phyloP scores from a whole-genome alignment of 2,797 vertebrate genomes.

The Aeoliscus strigatus region DNA sequence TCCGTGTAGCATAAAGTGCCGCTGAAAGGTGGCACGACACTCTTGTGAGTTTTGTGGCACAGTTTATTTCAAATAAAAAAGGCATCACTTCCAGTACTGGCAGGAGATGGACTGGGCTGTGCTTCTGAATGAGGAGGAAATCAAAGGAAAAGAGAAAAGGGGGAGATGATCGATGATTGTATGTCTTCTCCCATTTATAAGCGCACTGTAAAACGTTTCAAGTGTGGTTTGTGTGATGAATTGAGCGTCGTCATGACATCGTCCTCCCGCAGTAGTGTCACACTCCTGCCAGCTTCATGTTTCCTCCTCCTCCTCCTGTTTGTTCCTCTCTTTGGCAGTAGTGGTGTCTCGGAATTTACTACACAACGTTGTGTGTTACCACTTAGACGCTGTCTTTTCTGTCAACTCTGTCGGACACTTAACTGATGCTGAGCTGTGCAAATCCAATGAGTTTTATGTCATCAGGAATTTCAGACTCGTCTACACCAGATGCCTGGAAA shows the following conservation, averaged over 20 bases:
- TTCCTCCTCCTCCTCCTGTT: constrained; percentile 14
- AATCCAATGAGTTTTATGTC: constrained; percentile 94
- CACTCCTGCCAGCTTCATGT: constrained; percentile 56
- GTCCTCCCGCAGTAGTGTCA: constrained; percentile 74
- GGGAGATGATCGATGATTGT: constrained; percentile 64
- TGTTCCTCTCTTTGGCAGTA: constrained; percentile 87
- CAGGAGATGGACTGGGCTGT: constrained; percentile 70
- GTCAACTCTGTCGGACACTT: constrained; percentile 56
- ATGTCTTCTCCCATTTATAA: constrained; percentile 63
- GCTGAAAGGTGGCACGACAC: constrained; percentile 47
- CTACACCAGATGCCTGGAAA: constrained; percentile 87
- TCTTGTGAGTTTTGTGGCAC: constrained; percentile 79
- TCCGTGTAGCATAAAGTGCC: constrained; percentile 61
- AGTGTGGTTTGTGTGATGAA: constrained; percentile 71
- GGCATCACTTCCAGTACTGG: constrained; percentile 78
- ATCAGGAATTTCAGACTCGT: constrained; percentile 91
- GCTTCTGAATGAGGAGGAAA: constrained; percentile 61
- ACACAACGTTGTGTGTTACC: constrained; percentile 67
- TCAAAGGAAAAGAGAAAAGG: constrained; percentile 29
- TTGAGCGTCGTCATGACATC: constrained; percentile 49
- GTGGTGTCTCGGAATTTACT: constrained; percentile 78
- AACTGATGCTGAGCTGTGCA: constrained; percentile 97
- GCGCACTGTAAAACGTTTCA: constrained; percentile 74
- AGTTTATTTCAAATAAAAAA: constrained; percentile 65
- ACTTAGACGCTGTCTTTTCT: constrained; percentile 57